Conservation (phyloP, 2,797 vertebrate species). For the Vultur gryphus region DNA sequence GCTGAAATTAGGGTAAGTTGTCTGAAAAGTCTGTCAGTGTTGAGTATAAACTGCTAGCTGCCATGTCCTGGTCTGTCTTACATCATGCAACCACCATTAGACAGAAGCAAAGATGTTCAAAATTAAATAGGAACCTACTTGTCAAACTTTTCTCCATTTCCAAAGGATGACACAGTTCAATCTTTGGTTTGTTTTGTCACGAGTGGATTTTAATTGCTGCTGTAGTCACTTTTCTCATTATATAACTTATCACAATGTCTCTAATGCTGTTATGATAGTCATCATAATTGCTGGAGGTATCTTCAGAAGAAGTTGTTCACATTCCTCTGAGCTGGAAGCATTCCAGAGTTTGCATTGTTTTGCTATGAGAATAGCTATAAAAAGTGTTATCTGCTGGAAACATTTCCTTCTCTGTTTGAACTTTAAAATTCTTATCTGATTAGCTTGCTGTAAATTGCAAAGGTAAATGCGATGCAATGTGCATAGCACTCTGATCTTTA, state of each 20-base stretch:
- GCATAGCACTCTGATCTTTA: neutral
- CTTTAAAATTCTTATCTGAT: conserved; percentile 33
- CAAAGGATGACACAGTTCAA: neutral
- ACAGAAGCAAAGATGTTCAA: neutral
- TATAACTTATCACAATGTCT: conserved; percentile 10
- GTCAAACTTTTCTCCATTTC: neutral
- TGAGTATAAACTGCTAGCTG: neutral
- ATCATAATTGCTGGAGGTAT: conserved; percentile 20
- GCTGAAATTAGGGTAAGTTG: neutral
- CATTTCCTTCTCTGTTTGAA: conserved; percentile 39
- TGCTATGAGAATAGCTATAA: conserved; percentile 1
- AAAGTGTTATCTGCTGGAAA: conserved; percentile 21
- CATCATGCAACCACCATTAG: neutral
- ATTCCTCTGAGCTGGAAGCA: conserved; percentile 27
- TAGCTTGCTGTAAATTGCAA: neutral
- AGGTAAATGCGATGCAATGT: neutral
- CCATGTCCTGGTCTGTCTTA: neutral
- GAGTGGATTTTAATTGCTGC: conserved; percentile 22
- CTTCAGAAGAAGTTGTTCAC: neutral
- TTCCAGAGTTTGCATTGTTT: conserved; percentile 29
- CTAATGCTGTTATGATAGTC: conserved; percentile 37
- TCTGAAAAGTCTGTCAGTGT: neutral
- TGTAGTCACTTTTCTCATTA: conserved; percentile 5
- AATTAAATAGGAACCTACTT: neutral
- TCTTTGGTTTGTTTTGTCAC: neutral